Percentiles rank a stretch among this genome's conserved stretches.
These are phyloP conservation scores for Drosophila carrolli DNA, from an alignment of 1,140 invertebrate species.

Conservation along the genomic window DNA sequence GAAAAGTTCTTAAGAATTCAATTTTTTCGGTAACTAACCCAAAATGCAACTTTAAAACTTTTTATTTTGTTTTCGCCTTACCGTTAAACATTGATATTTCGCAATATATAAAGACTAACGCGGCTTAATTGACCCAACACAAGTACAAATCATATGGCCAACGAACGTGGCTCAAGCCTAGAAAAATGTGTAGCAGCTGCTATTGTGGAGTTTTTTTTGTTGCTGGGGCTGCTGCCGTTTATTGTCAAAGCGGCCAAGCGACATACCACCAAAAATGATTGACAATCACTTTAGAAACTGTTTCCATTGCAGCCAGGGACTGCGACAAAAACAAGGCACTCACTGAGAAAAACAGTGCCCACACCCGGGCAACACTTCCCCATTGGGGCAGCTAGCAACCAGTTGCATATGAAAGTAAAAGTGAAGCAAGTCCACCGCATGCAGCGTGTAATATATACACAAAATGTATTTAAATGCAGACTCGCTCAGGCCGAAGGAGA, in stretches of 20 bases:
- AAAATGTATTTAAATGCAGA: constrained; percentile 70
- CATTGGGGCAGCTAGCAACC: constrained; percentile 63
- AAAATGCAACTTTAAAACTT: neutral
- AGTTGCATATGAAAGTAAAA: constrained; percentile 83
- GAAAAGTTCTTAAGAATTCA: neutral
- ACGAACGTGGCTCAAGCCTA: constrained; percentile 35
- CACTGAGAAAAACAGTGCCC: constrained; percentile 51
- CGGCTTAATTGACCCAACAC: constrained; percentile 57
- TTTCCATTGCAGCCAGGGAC: constrained; percentile 59
- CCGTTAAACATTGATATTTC: constrained; percentile 9
- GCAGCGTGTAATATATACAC: constrained; percentile 19
- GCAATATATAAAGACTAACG: constrained; percentile 19
- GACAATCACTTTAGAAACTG: constrained; percentile 81
- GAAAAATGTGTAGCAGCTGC: constrained; percentile 71
- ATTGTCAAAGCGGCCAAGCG: constrained; percentile 76
- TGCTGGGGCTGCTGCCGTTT: constrained; percentile 28
- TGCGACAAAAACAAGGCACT: constrained; percentile 27
- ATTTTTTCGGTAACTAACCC: neutral
- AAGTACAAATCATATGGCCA: constrained; percentile 26
- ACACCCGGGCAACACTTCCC: constrained; percentile 57
- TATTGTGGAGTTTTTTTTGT: constrained; percentile 37
- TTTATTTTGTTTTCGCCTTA: neutral
- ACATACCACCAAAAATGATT: constrained; percentile 82
- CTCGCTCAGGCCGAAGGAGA: constrained; percentile 25
- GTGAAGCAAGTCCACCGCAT: constrained; percentile 65